A percentile compares a stretch with the other conserved stretches of the same genome.
Evolutionary conservation across 2,888 invertebrate species (phyloP).

Genomic region (Hypsopygia costalis): DNA sequence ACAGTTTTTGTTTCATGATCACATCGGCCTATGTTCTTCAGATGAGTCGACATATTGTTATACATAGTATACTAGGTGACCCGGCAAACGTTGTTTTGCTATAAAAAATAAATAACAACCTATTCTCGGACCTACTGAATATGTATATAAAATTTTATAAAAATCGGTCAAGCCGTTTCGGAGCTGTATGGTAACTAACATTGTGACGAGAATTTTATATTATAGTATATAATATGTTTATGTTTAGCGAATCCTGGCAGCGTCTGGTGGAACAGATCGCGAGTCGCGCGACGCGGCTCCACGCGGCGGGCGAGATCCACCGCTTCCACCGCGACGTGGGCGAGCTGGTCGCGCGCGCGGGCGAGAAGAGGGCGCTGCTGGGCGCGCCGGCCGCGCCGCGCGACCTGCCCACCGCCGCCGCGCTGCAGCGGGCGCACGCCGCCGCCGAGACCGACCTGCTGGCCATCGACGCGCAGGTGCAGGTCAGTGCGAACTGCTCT

Average conservation of each 20-base stretch:
- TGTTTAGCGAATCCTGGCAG: constrained; percentile 92
- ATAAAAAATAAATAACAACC: too few relatives aligned
- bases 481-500: constrained; percentile 77
- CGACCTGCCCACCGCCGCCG: constrained; percentile 92
- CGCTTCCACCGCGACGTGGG: constrained; percentile 97
- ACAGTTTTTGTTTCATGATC: too few relatives aligned
- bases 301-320: constrained; percentile 98
- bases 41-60: too few relatives aligned
- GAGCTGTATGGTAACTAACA: too few relatives aligned
- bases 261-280: constrained; percentile 92
- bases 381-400: constrained; percentile 85
- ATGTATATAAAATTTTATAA: too few relatives aligned
- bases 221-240: too few relatives aligned
- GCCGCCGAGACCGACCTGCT: constrained; percentile 94
- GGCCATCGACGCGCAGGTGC: constrained; percentile 93
- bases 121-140: too few relatives aligned
- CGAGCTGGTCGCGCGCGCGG: constrained; percentile 93
- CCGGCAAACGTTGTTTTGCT: too few relatives aligned
- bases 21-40: too few relatives aligned
- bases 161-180: too few relatives aligned
- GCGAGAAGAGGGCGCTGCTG: constrained; percentile 91
- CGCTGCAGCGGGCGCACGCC: constrained; percentile 92
- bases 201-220: too few relatives aligned
- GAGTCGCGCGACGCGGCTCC: constrained; percentile 91
- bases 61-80: too few relatives aligned